Percentiles rank a stretch among this genome's conserved stretches.
Conservation (phyloP, 2,113 vertebrate species). For the Helogale parvula region DNA sequence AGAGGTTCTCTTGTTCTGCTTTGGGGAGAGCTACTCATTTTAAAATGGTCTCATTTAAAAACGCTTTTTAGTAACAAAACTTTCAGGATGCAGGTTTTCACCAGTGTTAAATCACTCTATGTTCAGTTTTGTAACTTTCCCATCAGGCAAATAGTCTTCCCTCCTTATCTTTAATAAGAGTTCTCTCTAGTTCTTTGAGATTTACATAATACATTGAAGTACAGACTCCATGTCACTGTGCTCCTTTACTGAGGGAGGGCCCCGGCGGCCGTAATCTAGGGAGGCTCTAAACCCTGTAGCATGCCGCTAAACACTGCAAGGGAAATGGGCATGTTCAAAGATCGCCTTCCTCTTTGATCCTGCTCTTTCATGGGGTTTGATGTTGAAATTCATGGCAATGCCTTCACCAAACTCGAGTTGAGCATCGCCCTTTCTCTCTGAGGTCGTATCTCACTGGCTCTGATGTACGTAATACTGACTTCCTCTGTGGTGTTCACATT, state of each 20-base stretch:
- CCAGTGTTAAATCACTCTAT: background rate
- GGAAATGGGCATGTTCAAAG: background rate
- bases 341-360: background rate
- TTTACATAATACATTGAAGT: background rate
- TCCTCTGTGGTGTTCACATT: background rate
- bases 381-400: fast-evolving
- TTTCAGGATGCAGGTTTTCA: background rate
- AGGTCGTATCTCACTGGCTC: background rate
- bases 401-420: background rate
- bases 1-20: background rate
- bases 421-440: background rate
- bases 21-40: background rate
- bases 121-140: background rate
- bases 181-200: background rate
- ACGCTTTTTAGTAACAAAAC: background rate
- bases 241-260: background rate
- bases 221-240: fast-evolving
- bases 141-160: background rate
- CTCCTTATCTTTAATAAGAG: background rate
- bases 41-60: background rate
- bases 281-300: fast-evolving
- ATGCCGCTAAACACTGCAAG: background rate
- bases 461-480: background rate
- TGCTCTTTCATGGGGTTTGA: background rate
- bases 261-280: fast-evolving